Base-by-base conservation (phyloP, 2,797 vertebrate genomes). In the Aselliscus stoliczkanus region DNA sequence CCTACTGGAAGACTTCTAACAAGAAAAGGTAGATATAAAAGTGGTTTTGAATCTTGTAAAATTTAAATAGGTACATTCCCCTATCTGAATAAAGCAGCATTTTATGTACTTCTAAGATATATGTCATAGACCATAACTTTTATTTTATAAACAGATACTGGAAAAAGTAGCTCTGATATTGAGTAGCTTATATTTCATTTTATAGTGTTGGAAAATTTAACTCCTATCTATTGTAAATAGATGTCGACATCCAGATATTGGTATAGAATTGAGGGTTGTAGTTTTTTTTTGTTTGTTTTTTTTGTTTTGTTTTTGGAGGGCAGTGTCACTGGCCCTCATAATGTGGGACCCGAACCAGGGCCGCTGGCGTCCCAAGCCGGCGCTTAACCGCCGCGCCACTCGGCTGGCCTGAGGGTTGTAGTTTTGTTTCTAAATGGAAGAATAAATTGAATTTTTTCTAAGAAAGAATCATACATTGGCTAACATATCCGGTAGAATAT, bases 391-490 rank as follows among this genome's bases (percentile, higher is more conserved):
- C n/a, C n/a, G n/a, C n/a, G n/a, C n/a, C n/a, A n/a, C n/a, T n/a
- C n/a, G n/a, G n/a, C n/a, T n/a, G n/a, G n/a, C n/a, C n/a, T 70
- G 39, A 95, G n/a, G 14, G 47, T 73, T 79, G 29, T 80, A 86
- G 21, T 44, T 86, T 90, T 89, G 44, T 60, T 89, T 92, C 86
- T 87, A 62, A 90, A 80, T 44, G 54, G 34, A 93, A 90, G 54
- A 37, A 44, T 52, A 52, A 52, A 15, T 52, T 12, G 14, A 54
- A 54, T 54, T 54, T 54, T 54, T 54, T 20, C 52, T 54, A 18
- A 54, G 18, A 54, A 18, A 54, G 52, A 54, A 18, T 54, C 52
- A 54, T 21, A 54, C 20, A 54, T 21, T 54, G 52, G 52, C 52
- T 54, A 54, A 54, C 18, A 20, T 54, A 54, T 54, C 5, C 17